Evolutionary conservation across 2,888 invertebrate species (phyloP), one percentile per base, ranked within the genome.

Genomic region (Eupithecia subfuscata): DNA sequence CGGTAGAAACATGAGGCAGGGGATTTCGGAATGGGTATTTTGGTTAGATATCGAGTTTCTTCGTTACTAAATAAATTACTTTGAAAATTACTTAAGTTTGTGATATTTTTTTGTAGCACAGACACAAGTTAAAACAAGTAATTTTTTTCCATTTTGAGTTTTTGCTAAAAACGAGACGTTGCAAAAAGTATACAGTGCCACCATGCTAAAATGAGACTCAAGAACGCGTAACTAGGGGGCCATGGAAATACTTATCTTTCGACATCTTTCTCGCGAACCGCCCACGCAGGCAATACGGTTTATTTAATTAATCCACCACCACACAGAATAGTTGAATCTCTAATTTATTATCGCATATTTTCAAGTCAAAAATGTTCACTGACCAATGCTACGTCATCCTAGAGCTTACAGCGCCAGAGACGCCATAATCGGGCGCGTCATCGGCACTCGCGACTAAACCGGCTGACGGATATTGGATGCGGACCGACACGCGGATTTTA

Each of bases 401-500:
- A 14, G 34, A 30, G 34, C 64, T 34, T 18, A 64, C 34, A 34
- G 34, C 60, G 40, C 5, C 12, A 75, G 22, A 48, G 48, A 63
- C n/a, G 73, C 67, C 71, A 75, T 78, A 77, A 82, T 81, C 80
- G 82, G 77, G 76, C 77, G 82, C 84, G 88, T 87, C 88, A 85
- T 79, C 81, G 81, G 78, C 88, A 87, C 83, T 82, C 83, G 84
- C 81, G 80, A 73, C 80, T 69, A 68, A 48, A 78, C 76, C 80
- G 75, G 79, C 79, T 78, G 85, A 82, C 88, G 88, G 88, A 88
- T 88, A 88, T 88, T 88, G 88, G 85, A 85, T 86, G 84, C 84
- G 83, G 84, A 78, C 84, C 81, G 82, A 86, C 84, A 81, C 65
- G 69, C 80, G 77, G 81, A 86, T 83, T 86, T 87, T 86, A 14